These are phyloP conservation scores for Glossophaga mutica DNA, from an alignment of 2,797 vertebrate genomes.

Conservation along the genomic window DNA sequence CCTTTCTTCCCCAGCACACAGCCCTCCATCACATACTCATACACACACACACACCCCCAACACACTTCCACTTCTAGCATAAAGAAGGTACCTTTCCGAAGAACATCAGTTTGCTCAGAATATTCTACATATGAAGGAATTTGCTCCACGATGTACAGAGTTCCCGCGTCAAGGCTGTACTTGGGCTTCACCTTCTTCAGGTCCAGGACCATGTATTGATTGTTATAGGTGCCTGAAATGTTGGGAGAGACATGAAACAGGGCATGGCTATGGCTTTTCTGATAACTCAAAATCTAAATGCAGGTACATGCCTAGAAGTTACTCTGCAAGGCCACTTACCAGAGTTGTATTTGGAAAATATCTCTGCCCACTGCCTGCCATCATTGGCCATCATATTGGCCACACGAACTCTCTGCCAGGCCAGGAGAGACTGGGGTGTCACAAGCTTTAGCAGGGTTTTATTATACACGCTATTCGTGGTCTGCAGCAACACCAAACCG, in stretches of 20 bases:
- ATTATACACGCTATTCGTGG: constrained; percentile 91
- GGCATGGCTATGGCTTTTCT: not conserved
- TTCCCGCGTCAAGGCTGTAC: constrained; percentile 83
- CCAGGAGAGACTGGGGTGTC: constrained; percentile 86
- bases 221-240: constrained; percentile 92
- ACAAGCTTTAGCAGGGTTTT: constrained; percentile 82
- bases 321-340: constrained; percentile 80
- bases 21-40: too few species aligned
- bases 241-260: not conserved
- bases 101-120: constrained; percentile 91
- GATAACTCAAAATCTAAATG: not conserved
- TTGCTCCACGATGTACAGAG: constrained; percentile 92
- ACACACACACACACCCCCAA: too few species aligned
- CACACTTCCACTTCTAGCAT: not conserved
- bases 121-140: constrained; percentile 91
- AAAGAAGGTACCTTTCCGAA: constrained; percentile 87
- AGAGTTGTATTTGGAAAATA: constrained; percentile 89
- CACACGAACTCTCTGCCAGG: constrained; percentile 94
- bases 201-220: constrained; percentile 96
- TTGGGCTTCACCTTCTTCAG: constrained; percentile 88
- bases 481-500: constrained; percentile 91
- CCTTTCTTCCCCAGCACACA: not conserved
- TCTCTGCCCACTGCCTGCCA: constrained; percentile 89
- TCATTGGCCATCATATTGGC: constrained; percentile 89
- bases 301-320: fast-evolving